Evolutionary conservation across 1,140 invertebrate genomes (phyloP).

Genomic region (Brachionus asplanchnoidis): DNA sequence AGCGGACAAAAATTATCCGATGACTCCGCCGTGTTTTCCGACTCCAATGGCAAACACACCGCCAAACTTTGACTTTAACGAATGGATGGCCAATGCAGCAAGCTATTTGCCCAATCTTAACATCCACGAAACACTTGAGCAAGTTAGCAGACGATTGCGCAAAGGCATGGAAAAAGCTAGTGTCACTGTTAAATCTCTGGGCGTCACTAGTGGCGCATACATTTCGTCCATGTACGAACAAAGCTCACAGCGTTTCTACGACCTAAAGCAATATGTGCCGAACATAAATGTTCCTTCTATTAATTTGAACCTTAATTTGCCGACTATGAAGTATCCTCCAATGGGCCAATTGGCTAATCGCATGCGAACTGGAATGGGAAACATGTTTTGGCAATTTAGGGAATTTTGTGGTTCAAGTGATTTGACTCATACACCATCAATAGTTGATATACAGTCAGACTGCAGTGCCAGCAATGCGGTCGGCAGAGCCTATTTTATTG

Average conservation of each 20-base stretch:
- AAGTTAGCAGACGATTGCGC: constrained; percentile 20
- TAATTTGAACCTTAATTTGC: not conserved
- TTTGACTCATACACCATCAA: constrained; percentile 26
- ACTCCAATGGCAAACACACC: constrained; percentile 26
- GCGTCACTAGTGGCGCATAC: constrained; percentile 22
- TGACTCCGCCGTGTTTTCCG: constrained; percentile 27
- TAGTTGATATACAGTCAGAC: constrained; percentile 30
- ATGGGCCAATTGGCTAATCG: constrained; percentile 37
- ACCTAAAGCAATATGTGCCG: constrained; percentile 27
- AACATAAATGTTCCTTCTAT: constrained; percentile 21
- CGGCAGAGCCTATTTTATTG: constrained; percentile 28
- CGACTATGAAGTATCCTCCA: constrained; percentile 28
- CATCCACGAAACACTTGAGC: constrained; percentile 33
- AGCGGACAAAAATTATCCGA: constrained; percentile 33
- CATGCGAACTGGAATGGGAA: constrained; percentile 31
- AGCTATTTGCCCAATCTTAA: constrained; percentile 40
- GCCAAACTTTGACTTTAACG: constrained; percentile 38
- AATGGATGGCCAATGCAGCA: constrained; percentile 39
- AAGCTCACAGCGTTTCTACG: constrained; percentile 14
- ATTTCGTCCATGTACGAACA: constrained; percentile 40
- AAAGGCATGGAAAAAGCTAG: constrained; percentile 41
- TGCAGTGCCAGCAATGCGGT: constrained; percentile 31
- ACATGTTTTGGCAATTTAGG: constrained; percentile 38
- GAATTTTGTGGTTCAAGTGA: constrained; percentile 39
- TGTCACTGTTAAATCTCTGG: constrained; percentile 25